A percentile compares a stretch with the other conserved stretches of the same genome.
Conservation (phyloP, 2,888 invertebrate genomes). For the Drosophila falleni region DNA sequence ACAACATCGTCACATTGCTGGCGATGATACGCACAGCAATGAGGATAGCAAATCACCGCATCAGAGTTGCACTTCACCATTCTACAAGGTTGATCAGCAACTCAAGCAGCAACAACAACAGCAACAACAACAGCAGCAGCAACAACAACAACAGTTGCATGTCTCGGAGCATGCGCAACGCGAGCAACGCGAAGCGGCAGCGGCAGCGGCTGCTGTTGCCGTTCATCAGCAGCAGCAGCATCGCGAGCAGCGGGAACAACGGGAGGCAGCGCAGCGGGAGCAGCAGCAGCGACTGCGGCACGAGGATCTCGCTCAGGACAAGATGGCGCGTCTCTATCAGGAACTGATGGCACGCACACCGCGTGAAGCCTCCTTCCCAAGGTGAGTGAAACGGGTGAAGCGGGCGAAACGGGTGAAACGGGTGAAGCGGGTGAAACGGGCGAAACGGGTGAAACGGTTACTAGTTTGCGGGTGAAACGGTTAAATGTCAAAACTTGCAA, state of each 20-base stretch:
- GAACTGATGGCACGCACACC: conserved; percentile 95
- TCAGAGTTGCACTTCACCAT: conserved; percentile 92
- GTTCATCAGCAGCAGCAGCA: conserved; percentile 84
- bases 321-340: conserved; percentile 97
- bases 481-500: too few relatives aligned
- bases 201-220: conserved; percentile 61
- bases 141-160: conserved; percentile 87
- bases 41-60: conserved; percentile 93
- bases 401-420: neutral
- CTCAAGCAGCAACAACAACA: conserved; percentile 85
- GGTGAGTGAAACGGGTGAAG: conserved; percentile 86
- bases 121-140: conserved; percentile 28
- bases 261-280: conserved; percentile 59
- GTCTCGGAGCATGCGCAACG: conserved; percentile 84
- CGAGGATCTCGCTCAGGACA: conserved; percentile 96
- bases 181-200: conserved; percentile 84
- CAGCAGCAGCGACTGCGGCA: conserved; percentile 85
- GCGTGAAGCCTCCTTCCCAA: conserved; percentile 92
- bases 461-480: too few relatives aligned
- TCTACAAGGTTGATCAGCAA: conserved; percentile 88
- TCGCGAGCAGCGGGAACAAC: conserved; percentile 91
- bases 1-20: conserved; percentile 81
- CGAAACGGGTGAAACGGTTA: neutral
- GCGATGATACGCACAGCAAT: conserved; percentile 90
- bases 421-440: neutral